Base-by-base conservation (phyloP, 2,113 vertebrate genomes). In the Albula goreensis region DNA sequence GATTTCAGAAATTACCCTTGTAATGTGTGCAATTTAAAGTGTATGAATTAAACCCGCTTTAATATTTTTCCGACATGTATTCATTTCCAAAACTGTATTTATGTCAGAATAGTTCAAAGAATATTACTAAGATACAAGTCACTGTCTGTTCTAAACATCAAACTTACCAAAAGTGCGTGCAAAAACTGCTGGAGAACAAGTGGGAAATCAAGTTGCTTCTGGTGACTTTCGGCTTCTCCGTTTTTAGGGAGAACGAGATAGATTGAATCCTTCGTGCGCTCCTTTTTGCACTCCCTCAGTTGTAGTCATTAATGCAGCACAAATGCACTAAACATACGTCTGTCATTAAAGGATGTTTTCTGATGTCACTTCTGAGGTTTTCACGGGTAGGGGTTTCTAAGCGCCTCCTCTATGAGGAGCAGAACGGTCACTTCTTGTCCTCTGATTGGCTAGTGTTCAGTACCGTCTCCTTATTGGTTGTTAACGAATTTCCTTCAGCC, bases 381-480 rank as follows among this genome's bases (percentile, higher is more conserved):
- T 85, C 89, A 86, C 86, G 49, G 53, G 49, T 77, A 85, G 82
- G 80, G 60, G 60, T 81, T 70, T 48, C 57, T 22, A 83, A 80
- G 86, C 86, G n/a, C 88, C 88, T 82, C 88, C 78, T 88, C 80
- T 81, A 82, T 86, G 60, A 84, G 66, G 81, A 31, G 80, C 83
- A 52, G 53, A 60, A 74, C 70, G 49, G 11, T 49, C 82, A 7
- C 83, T 56, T 86, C 80, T 81, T 80, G 31, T 12, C 15, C 82
- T 80, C 60, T 80, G 87, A 93, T 91, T 90, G 92, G 89, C 86
- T 87, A 13, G 10, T 80, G 83, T 87, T 84, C 84, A 83, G 57
- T 57, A 2, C n/a, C 77, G n/a, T 25, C 52, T 3, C 15, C 56
- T 80, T 7, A 90, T 92, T 92, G 90, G 91, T 83, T 88, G 85